A percentile compares a stretch with the other conserved stretches of the same genome.
phyloP scores from a whole-genome alignment of 2,888 invertebrate genomes.

The Apotomis betuletana region DNA sequence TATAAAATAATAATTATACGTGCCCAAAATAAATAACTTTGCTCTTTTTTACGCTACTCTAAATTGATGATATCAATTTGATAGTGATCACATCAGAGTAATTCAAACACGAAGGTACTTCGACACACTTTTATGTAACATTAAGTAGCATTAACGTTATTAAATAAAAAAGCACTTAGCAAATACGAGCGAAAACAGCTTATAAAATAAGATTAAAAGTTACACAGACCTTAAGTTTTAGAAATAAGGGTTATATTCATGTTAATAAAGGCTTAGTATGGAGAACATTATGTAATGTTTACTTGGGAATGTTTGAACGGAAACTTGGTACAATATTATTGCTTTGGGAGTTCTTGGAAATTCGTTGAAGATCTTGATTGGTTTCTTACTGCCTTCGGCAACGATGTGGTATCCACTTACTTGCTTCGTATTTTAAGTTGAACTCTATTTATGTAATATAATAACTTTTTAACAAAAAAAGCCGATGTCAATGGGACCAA shows the following conservation, averaged over 20 bases:
- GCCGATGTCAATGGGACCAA: too few relatives aligned
- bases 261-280: background rate
- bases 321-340: conserved; percentile 10
- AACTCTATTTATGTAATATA: too few relatives aligned
- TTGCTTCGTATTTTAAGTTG: too few relatives aligned
- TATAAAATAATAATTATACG: too few relatives aligned
- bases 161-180: conserved; percentile 30
- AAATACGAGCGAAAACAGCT: conserved; percentile 15
- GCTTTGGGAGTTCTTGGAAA: conserved; percentile 17
- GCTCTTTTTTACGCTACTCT: conserved; percentile 2
- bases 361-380: background rate
- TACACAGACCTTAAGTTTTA: background rate
- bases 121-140: conserved; percentile 16
- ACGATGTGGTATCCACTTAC: too few relatives aligned
- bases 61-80: background rate
- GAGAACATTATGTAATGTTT: conserved; percentile 13
- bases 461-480: too few relatives aligned
- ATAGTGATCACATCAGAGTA: conserved; percentile 21
- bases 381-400: background rate
- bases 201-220: background rate
- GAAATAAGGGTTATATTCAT: conserved; percentile 1
- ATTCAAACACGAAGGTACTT: conserved; percentile 11
- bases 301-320: conserved; percentile 10
- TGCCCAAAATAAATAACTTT: too few relatives aligned
- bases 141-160: conserved; percentile 27